Conservation (phyloP, 37 sponge, comb jelly and placozoan species). For the Agelas oroides region DNA sequence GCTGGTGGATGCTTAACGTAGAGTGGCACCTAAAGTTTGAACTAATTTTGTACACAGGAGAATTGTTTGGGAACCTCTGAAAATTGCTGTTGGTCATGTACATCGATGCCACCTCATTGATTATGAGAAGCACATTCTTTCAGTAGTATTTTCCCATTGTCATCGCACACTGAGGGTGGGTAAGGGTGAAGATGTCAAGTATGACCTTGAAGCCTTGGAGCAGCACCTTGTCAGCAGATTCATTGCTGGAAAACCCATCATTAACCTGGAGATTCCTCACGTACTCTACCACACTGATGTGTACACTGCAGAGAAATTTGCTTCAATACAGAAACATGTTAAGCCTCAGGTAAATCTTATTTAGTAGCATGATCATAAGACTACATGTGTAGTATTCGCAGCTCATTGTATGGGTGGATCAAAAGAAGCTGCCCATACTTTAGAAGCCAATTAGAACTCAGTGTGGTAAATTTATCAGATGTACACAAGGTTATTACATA, state of each 20-base stretch:
- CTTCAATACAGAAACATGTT: constrained; percentile 43
- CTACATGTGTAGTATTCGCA: too few relatives aligned
- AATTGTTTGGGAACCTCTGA: too few relatives aligned
- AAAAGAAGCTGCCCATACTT: too few relatives aligned
- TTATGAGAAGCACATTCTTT: constrained; percentile 63
- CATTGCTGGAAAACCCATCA: constrained; percentile 62
- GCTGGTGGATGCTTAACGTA: too few relatives aligned
- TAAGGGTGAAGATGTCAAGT: constrained; percentile 54
- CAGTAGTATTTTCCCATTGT: constrained; percentile 69
- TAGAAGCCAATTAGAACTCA: too few relatives aligned
- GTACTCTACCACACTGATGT: constrained; percentile 48
- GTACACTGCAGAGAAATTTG: constrained; percentile 36
- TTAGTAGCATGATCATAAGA: not conserved
- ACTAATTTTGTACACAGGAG: too few relatives aligned
- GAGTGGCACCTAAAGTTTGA: too few relatives aligned
- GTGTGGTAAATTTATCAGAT: too few relatives aligned
- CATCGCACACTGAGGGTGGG: constrained; percentile 65
- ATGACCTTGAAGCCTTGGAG: constrained; percentile 72
- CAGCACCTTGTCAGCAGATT: constrained; percentile 68
- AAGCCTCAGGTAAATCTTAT: constrained; percentile 39
- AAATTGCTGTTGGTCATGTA: constrained; percentile 19
- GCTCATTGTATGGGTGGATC: too few relatives aligned
- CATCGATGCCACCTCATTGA: constrained; percentile 60
- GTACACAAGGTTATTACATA: not conserved
- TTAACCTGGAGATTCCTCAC: constrained; percentile 48